Evolutionary conservation across 2,113 vertebrate genomes (phyloP).

Genomic region (Cyprinodon brontotheroides): DNA sequence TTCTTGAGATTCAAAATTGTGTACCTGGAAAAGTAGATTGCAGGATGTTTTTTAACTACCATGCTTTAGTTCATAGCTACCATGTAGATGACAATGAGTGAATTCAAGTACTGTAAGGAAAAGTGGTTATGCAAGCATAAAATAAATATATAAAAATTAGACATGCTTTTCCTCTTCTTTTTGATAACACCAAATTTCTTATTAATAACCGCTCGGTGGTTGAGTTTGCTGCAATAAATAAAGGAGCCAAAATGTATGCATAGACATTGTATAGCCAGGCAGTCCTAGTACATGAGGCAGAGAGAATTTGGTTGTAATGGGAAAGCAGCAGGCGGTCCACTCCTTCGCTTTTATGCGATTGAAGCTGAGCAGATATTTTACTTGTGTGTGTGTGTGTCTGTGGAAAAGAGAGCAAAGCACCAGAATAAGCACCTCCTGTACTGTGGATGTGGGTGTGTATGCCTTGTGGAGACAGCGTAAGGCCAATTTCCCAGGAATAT

Average conservation of each 20-base stretch:
- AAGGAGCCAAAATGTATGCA: constrained; percentile 5
- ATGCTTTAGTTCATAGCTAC: no score
- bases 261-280: constrained; percentile 12
- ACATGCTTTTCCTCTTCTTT: not conserved
- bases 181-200: not conserved
- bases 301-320: constrained; percentile 59
- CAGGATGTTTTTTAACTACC: no score
- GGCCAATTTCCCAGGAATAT: no score
- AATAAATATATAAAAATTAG: no score
- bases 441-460: constrained; percentile 14
- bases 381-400: constrained; percentile 16
- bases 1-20: no score
- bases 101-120: not conserved
- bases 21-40: no score
- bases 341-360: constrained; percentile 62
- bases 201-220: constrained; percentile 10
- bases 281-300: constrained; percentile 16
- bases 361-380: constrained; percentile 58
- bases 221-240: constrained; percentile 3
- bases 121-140: not conserved
- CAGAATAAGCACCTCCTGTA: constrained; percentile 55
- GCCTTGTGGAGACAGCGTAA: constrained; percentile 1
- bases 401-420: constrained; percentile 32
- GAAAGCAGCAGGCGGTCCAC: constrained; percentile 56
- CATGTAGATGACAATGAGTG: not conserved